Base-by-base conservation (phyloP, 2,797 vertebrate genomes). In the Danio albolineatus region DNA sequence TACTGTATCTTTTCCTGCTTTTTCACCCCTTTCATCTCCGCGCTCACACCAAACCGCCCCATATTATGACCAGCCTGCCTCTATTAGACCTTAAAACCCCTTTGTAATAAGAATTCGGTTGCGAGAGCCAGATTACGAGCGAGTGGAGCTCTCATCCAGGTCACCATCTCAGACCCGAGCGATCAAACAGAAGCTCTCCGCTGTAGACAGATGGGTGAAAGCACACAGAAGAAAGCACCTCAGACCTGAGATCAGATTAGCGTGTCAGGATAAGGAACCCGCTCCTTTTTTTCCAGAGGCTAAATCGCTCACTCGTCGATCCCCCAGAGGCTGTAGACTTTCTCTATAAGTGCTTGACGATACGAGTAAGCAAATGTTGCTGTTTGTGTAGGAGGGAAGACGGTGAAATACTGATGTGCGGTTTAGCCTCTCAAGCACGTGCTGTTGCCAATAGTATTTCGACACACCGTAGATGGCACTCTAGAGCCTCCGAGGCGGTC, bases 221-320 rank as follows among this genome's bases (percentile, higher is more conserved):
- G 28, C 28, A 17, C 67, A 73, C 51, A 64, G 39, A 43, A 69
- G 46, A 28, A 28, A 28, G 28, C 28, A 17, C 67, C 46, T 80
- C 62, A 67, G 78, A 66, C 57, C 64, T 38, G 72, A 75, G 72
- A 75, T 81, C 64, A 81, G 79, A 81, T 81, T 76, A 76, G 79
- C 36, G 16, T 69, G 54, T 21, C 65, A 69, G 56, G 54, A 76
- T 81, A 54, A 67, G 72, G 62, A 66, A 59, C 10, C 43, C 10
- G 57, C 49, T 75, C 53, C 54, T 66, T 56, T 61, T 59, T 75
- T 80, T 28, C 28, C 72, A 60, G 36, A 44, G 54, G 62, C 43
- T 69, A 80, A 80, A 76, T 66, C 39, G 61, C 39, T 76, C 1
- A 28, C 61, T 66, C 10, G 5, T 16, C 51, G 19, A 44, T 56